phyloP scores from a whole-genome alignment of 2,113 vertebrate species.

The Chauna torquata region DNA sequence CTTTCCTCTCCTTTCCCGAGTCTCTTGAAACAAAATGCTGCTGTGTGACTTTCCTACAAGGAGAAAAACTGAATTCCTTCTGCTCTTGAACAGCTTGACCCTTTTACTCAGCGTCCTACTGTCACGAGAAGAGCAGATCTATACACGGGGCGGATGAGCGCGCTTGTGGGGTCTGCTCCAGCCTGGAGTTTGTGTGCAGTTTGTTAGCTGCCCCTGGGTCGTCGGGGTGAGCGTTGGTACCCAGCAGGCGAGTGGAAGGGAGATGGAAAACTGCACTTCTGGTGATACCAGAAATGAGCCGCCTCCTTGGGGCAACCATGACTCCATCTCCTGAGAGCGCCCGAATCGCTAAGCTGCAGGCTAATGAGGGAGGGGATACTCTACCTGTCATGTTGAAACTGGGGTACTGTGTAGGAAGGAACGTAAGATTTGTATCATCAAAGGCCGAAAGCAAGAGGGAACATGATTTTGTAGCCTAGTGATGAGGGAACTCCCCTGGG shows the following conservation, averaged over 20 bases:
- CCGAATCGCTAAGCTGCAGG: background rate
- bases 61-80: background rate
- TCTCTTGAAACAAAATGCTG: background rate
- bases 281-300: background rate
- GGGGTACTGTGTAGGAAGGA: constrained; percentile 57
- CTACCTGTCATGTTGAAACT: constrained; percentile 22
- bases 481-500: constrained; percentile 67
- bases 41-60: background rate
- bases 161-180: background rate
- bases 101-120: background rate
- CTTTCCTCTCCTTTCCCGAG: background rate
- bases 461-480: constrained; percentile 49
- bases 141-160: accelerated
- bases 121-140: background rate
- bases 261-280: background rate
- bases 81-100: background rate
- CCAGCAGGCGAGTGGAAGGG: background rate
- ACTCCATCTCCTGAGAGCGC: background rate
- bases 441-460: constrained; percentile 55
- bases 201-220: background rate
- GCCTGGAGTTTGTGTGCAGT: accelerated
- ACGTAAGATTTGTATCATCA: constrained; percentile 65
- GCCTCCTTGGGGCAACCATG: background rate
- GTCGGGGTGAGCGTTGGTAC: background rate
- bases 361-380: background rate